A percentile compares a stretch with the other conserved stretches of the same genome.
These are phyloP conservation scores for Arvicanthis niloticus DNA, from an alignment of 2,113 vertebrate species.

Conservation along the genomic window DNA sequence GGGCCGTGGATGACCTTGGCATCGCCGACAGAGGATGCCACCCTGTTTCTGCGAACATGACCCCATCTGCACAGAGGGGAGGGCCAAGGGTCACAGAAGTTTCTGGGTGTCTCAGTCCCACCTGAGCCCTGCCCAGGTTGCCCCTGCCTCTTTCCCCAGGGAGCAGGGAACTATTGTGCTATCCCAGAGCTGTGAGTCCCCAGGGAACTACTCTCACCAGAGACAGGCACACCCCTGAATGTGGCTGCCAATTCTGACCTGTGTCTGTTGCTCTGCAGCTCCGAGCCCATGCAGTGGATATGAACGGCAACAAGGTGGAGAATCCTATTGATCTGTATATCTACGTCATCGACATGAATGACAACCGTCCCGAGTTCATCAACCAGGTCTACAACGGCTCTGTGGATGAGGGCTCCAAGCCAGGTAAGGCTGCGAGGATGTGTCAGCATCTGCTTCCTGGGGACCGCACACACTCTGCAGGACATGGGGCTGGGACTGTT, in stretches of 20 bases:
- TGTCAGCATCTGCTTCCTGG: fast-evolving
- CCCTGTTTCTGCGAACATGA: not conserved
- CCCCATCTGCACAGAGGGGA: not conserved
- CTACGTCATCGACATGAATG: slow-evolving; percentile 99
- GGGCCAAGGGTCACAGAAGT: not conserved
- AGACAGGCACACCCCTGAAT: fast-evolving
- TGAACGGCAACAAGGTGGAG: slow-evolving; percentile 99
- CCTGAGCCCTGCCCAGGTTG: fast-evolving
- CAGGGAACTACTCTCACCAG: not conserved
- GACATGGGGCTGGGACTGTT: fast-evolving
- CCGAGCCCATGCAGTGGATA: slow-evolving; percentile 96
- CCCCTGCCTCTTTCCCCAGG: too few relatives aligned
- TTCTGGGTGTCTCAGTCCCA: fast-evolving
- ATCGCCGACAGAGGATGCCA: too few relatives aligned
- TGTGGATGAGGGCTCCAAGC: slow-evolving; percentile 97
- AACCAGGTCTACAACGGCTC: slow-evolving; percentile 98
- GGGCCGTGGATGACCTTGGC: too few relatives aligned
- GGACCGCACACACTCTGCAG: not conserved
- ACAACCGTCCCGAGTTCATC: slow-evolving; percentile 97
- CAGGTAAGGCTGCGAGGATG: slow-evolving; percentile 86
- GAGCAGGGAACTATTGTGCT: not conserved
- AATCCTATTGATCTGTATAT: slow-evolving; percentile 99
- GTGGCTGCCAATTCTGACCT: fast-evolving
- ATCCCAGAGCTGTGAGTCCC: fast-evolving
- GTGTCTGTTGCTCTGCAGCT: slow-evolving; percentile 85